Evolutionary conservation across 1,140 invertebrate species (phyloP), one percentile per base, ranked within the genome.

Genomic region (Drosophila melanogaster): DNA sequence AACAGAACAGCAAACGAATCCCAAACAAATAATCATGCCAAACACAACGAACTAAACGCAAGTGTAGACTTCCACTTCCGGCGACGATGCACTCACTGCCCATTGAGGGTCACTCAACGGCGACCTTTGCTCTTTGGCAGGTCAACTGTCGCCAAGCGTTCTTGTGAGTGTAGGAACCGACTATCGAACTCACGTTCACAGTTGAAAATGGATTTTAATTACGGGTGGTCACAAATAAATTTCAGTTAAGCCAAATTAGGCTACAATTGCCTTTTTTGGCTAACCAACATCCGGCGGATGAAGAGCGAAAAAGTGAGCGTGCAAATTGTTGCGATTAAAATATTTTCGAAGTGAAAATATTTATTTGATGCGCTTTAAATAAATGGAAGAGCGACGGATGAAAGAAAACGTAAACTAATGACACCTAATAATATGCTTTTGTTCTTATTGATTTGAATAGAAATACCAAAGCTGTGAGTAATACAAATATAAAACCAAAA

Each of bases 21-120:
- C 65, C 84, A 66, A 78, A 64, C 67, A 87, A 81, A 81, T 59
- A 81, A 77, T 54, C 74, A 57, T 61, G 30, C 78, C 46, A 53
- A 67, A 8, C 30, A 60, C 19, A 60, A 30, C 62, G 15, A 26
- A 6, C 24, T 60, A 22, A 35, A 61, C 55, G 44, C 62, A 56
- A 76, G 37, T 61, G 51, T 49, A 64, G 69, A 56, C 62, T 59
- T 53, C 33, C 46, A 77, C 58, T 81, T 87, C 81, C 83, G 81
- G 83, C 26, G 81, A 66, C 83, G 81, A 72, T 86, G 81, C 61
- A 83, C 76, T 55, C 61, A 83, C 76, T 55, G 61, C 14, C 50
- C 50, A 17, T 12, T 57, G 51, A 60, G 79, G 81, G 83, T 86
- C 83, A 87, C 40, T 50, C n/a, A n/a, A 14, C 38, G 38, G 44